Evolutionary conservation across 2,797 vertebrate species (phyloP).

Genomic region (Sebastes itinus): DNA sequence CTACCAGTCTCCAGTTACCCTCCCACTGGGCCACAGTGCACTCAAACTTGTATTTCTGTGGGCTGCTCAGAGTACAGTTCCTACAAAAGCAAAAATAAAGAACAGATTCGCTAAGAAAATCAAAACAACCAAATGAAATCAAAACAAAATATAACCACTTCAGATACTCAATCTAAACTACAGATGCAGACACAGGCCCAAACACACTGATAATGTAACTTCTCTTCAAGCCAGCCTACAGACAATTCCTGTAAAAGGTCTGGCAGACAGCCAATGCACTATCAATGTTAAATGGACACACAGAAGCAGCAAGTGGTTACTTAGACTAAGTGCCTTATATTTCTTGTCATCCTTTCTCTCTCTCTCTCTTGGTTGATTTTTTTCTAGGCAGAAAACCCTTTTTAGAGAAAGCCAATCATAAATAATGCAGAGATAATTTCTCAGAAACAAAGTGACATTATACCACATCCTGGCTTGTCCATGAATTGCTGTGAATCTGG

Average conservation of each 20-base stretch:
- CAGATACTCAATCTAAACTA: neutral
- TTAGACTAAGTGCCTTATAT: constrained; percentile 58
- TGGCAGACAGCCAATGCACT: constrained; percentile 38
- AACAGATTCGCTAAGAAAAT: neutral
- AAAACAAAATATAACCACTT: constrained; percentile 2
- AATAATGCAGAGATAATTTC: constrained; percentile 36
- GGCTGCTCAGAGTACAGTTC: constrained; percentile 16
- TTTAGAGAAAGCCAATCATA: constrained; percentile 22
- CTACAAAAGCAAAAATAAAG: constrained; percentile 44
- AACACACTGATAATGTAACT: constrained; percentile 14
- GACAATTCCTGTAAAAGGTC: constrained; percentile 53
- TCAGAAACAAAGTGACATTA: constrained; percentile 7
- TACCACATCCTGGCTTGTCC: neutral
- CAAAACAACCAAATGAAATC: neutral
- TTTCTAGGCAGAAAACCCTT: constrained; percentile 11
- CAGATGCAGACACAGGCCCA: neutral
- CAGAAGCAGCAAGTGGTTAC: constrained; percentile 31
- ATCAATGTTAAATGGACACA: constrained; percentile 26
- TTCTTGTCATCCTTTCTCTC: constrained; percentile 23
- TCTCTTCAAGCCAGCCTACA: constrained; percentile 18
- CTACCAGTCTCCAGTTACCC: constrained; percentile 75
- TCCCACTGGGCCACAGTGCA: constrained; percentile 65
- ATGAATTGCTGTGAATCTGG: neutral
- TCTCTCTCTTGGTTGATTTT: neutral
- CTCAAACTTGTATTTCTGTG: neutral